Evolutionary conservation across 35 echinoderm and acorn worm genomes (phyloP).

Genomic region (Holothuria glaberrima): DNA sequence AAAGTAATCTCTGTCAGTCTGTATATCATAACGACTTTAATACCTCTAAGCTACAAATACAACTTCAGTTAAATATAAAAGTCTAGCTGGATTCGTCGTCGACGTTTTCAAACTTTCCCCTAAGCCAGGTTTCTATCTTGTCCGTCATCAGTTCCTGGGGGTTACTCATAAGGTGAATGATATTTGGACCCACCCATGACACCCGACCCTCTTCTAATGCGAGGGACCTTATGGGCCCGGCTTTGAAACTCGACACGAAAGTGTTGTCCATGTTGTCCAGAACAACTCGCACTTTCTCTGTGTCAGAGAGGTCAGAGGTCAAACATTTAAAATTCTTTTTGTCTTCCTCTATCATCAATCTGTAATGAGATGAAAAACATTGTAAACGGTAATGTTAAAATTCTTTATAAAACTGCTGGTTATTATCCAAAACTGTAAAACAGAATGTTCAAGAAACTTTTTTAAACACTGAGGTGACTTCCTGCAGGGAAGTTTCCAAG

Average conservation of each 20-base stretch:
- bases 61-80: too few species aligned
- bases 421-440: too few species aligned
- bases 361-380: neutral
- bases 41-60: too few species aligned
- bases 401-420: neutral
- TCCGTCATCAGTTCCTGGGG: constrained; percentile 55
- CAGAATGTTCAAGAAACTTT: too few species aligned
- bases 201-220: constrained; percentile 29
- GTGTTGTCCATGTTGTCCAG: constrained; percentile 61
- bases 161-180: constrained; percentile 49
- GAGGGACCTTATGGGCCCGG: constrained; percentile 39
- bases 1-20: too few species aligned
- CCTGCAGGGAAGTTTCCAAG: too few species aligned
- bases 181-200: constrained; percentile 45
- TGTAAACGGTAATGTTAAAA: neutral
- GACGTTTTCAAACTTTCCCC: constrained; percentile 20
- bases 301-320: constrained; percentile 41
- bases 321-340: constrained; percentile 53
- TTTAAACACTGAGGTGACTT: too few species aligned
- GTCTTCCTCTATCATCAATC: constrained; percentile 48
- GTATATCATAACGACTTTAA: too few species aligned
- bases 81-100: neutral
- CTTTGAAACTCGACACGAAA: constrained; percentile 23
- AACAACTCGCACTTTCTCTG: constrained; percentile 55
- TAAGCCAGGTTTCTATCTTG: constrained; percentile 53